Conservation (phyloP, 2,888 invertebrate species). For the Phragmatobia fuliginosa region DNA sequence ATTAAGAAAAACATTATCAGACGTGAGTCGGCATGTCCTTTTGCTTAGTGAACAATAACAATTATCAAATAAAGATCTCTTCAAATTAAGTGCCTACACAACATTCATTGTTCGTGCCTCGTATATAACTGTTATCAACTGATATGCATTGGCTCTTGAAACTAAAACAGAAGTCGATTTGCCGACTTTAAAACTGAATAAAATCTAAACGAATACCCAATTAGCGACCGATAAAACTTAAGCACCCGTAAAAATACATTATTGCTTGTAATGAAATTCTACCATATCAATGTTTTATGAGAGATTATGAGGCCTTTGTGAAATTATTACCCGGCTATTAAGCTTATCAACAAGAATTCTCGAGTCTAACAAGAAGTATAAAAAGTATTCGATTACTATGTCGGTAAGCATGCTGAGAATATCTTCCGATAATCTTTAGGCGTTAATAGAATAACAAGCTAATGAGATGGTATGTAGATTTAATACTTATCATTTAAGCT, state of each 20-base stretch:
- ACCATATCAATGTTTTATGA: slow-evolving; percentile 13
- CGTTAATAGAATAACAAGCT: slow-evolving; percentile 27
- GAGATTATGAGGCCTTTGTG: slow-evolving; percentile 16
- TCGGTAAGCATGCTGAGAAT: slow-evolving; percentile 35
- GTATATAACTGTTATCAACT: not conserved
- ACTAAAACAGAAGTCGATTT: not conserved
- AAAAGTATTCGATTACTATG: slow-evolving; percentile 37
- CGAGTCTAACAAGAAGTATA: slow-evolving; percentile 32
- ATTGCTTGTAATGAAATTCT: slow-evolving; percentile 10
- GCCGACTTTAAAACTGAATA: not conserved
- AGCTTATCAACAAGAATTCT: slow-evolving; percentile 30
- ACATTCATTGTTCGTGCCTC: not conserved
- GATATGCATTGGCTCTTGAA: not conserved
- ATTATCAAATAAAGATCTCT: not conserved
- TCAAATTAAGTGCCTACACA: not conserved
- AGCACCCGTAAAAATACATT: not conserved
- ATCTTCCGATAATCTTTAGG: slow-evolving; percentile 27
- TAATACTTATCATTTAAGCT: slow-evolving; percentile 17
- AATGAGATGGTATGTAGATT: slow-evolving; percentile 15
- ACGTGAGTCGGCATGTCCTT: not conserved
- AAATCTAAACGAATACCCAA: not conserved
- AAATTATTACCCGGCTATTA: slow-evolving; percentile 25
- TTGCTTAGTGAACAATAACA: not conserved
- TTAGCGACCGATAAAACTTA: not conserved
- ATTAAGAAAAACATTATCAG: not conserved